Conservation (phyloP, 2,797 vertebrate species). For the Falco concolor region DNA sequence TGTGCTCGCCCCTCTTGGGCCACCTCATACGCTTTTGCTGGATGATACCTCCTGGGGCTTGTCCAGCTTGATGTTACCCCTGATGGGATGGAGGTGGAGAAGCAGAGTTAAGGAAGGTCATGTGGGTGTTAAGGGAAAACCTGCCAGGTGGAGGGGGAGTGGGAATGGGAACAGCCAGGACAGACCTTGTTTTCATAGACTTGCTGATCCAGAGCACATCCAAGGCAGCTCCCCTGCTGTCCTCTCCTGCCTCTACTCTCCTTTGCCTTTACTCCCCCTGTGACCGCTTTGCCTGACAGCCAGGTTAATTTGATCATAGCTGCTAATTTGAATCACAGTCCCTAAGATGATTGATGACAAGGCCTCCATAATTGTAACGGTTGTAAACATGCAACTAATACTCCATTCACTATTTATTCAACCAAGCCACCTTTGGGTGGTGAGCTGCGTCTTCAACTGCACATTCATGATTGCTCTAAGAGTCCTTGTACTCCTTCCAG, state of each 20-base stretch:
- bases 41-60: constrained; percentile 80
- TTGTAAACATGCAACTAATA: background rate
- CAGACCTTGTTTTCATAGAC: fast-evolving
- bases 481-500: background rate
- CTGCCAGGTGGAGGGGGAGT: background rate
- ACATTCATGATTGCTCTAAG: background rate
- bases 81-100: constrained; percentile 34
- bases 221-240: background rate
- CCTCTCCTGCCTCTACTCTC: background rate
- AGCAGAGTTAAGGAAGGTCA: constrained; percentile 74
- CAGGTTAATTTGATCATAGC: background rate
- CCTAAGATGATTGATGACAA: background rate
- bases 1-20: background rate
- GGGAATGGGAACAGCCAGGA: background rate
- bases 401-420: background rate
- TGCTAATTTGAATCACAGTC: background rate
- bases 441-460: background rate
- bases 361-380: background rate
- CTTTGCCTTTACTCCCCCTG: fast-evolving
- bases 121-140: background rate
- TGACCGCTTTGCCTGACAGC: background rate
- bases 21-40: background rate
- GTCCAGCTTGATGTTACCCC: constrained; percentile 92
- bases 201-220: background rate
- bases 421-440: background rate